Evolutionary conservation across 2,888 invertebrate species (phyloP).

Genomic region (Cephus nigrinus): DNA sequence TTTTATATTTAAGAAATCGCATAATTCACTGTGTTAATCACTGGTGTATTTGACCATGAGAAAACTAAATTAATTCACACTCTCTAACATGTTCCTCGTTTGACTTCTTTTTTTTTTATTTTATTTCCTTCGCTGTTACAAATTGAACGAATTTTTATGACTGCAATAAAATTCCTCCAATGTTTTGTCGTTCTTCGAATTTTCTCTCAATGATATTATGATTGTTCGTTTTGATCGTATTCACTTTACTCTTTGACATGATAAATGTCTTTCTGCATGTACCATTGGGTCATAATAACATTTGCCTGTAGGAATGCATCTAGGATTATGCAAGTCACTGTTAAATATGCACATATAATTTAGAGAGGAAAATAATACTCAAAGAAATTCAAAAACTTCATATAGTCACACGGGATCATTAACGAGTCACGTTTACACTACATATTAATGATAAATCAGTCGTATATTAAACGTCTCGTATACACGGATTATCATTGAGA

Average conservation of each 20-base stretch:
- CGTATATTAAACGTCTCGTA: slow-evolving; percentile 12
- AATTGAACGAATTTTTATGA: background rate
- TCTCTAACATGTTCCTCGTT: background rate
- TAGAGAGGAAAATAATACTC: background rate
- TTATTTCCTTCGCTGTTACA: background rate
- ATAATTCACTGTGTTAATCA: background rate
- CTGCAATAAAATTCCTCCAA: background rate
- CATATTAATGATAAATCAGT: slow-evolving; percentile 1
- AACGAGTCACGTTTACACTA: background rate
- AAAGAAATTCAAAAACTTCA: background rate
- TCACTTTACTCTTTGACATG: background rate
- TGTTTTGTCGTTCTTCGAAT: background rate
- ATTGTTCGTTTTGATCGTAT: background rate
- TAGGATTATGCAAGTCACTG: background rate
- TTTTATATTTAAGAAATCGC: background rate
- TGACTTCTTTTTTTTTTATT: background rate
- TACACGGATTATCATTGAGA: slow-evolving; percentile 9
- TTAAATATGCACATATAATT: background rate
- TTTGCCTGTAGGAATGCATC: background rate
- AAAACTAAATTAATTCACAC: background rate
- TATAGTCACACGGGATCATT: background rate
- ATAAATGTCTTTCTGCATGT: background rate
- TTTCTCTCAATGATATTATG: background rate
- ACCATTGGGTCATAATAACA: background rate
- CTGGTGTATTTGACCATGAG: background rate